Evolutionary conservation across 2,113 vertebrate genomes (phyloP).

Genomic region (Setophaga kirtlandii): DNA sequence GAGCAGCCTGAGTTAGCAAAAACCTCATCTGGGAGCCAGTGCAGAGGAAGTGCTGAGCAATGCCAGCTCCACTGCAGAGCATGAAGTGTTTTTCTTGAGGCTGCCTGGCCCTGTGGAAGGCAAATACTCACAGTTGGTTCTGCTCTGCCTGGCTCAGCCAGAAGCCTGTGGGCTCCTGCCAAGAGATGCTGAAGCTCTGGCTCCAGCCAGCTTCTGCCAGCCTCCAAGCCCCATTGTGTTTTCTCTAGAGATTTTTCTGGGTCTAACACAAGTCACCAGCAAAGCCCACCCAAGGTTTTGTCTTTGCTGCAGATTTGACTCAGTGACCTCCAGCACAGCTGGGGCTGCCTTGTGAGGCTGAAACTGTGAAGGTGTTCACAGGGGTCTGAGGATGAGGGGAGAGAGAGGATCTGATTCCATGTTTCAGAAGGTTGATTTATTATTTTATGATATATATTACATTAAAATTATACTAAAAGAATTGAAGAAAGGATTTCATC

Average conservation of each 20-base stretch:
- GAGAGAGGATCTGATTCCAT: too few species aligned
- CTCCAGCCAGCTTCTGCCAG: background rate
- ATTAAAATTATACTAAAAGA: too few species aligned
- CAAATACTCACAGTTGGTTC: background rate
- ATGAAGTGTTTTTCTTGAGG: background rate
- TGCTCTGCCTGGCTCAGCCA: background rate
- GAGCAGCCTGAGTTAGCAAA: background rate
- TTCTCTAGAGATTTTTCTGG: background rate
- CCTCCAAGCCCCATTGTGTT: accelerated
- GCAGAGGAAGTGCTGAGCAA: background rate
- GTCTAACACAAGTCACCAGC: background rate
- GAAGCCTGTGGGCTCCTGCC: background rate
- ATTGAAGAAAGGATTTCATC: too few species aligned
- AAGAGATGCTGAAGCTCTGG: background rate
- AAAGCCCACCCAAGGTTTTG: background rate
- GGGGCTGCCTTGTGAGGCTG: background rate
- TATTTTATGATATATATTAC: too few species aligned
- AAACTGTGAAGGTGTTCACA: background rate
- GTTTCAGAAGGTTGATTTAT: too few species aligned
- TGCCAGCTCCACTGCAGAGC: background rate
- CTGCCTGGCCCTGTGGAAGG: background rate
- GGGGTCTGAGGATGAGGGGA: too few species aligned
- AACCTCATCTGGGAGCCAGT: accelerated
- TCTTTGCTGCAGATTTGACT: background rate
- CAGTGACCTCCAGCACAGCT: background rate